Base-by-base conservation (phyloP, 2,797 vertebrate species). In the Malacoctenus gilli region DNA sequence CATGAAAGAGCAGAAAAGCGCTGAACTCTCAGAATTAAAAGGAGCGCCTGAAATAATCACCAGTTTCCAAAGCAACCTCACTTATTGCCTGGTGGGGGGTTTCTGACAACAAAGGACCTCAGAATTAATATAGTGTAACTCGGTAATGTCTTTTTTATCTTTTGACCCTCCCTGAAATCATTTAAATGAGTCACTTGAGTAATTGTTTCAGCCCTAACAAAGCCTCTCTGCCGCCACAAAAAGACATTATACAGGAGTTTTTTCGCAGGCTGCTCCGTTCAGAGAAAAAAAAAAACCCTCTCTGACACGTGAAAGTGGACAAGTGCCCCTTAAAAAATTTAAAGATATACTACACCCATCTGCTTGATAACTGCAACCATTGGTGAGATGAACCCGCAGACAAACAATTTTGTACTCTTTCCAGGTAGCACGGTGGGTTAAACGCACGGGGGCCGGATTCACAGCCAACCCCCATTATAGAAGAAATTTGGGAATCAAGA, bases 401-500 rank as follows among this genome's bases (percentile, higher is more conserved):
- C 15, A 44, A 18, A 59, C 35, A 47, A 50, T 41, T 61, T 35
- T 44, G 47, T 37, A 20, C 54, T 71, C 31, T 60, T 63, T 65
- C 51, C 48, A 19, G 28, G 52, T 40, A 79, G 72, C 60, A 30
- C 55, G 55, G 62, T 37, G 52, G 65, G 69, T 79, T 74, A 80
- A 86, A 75, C 70, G 63, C 68, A 84, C 73, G 68, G 54, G 35
- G 84, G 79, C 68, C 69, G 47, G 50, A 39, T 64, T 77, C 65
- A 67, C 51, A 49, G 51, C 52, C 51, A 60, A 76, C 65, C 48
- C 47, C 50, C 53, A 74, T 73, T 75, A 78, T 59, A 58, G 58
- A 68, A 51, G 46, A 82, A 68, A 84, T 78, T 72, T 77, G 50
- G 72, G 85, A 87, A 88, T 82, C 69, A 86, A 80, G 80, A 75